Evolutionary conservation across 2,888 invertebrate genomes (phyloP).

Genomic region (Polietes domitor): DNA sequence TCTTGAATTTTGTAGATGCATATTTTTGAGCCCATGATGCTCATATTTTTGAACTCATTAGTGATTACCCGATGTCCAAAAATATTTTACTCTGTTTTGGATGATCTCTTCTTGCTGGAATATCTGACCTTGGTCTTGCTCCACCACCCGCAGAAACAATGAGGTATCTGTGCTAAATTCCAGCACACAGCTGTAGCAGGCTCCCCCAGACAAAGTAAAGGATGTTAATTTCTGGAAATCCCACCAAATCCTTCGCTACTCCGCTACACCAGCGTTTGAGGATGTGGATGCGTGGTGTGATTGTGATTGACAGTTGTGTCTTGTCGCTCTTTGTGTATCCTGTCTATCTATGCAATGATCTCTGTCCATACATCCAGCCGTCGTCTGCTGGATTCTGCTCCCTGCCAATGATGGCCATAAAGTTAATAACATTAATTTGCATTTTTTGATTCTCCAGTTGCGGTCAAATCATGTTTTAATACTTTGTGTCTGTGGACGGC

Average conservation of each 20-base stretch:
- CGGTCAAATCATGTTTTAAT: slow-evolving; percentile 73
- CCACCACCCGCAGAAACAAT: no score
- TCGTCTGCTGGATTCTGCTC: background rate
- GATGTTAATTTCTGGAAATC: background rate
- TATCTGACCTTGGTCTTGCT: no score
- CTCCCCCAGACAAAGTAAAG: background rate
- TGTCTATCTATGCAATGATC: background rate
- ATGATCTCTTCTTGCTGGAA: no score
- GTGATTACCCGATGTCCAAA: no score
- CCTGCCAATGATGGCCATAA: slow-evolving; percentile 70
- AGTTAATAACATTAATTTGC: slow-evolving; percentile 79
- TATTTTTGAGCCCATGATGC: no score
- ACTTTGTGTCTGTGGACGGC: slow-evolving; percentile 40
- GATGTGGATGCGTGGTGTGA: slow-evolving; percentile 37
- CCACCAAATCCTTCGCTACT: background rate
- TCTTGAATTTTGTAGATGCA: no score
- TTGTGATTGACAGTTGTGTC: slow-evolving; percentile 58
- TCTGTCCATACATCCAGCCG: background rate
- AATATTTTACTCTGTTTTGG: no score
- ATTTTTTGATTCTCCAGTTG: slow-evolving; percentile 77
- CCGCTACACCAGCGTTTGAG: background rate
- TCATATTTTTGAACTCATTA: no score
- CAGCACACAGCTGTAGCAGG: background rate
- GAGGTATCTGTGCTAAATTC: background rate
- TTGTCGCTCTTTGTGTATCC: slow-evolving; percentile 21